A percentile compares a stretch with the other conserved stretches of the same genome.
phyloP scores from a whole-genome alignment of 2,888 invertebrate species.

The Pachydiplax longipennis region DNA sequence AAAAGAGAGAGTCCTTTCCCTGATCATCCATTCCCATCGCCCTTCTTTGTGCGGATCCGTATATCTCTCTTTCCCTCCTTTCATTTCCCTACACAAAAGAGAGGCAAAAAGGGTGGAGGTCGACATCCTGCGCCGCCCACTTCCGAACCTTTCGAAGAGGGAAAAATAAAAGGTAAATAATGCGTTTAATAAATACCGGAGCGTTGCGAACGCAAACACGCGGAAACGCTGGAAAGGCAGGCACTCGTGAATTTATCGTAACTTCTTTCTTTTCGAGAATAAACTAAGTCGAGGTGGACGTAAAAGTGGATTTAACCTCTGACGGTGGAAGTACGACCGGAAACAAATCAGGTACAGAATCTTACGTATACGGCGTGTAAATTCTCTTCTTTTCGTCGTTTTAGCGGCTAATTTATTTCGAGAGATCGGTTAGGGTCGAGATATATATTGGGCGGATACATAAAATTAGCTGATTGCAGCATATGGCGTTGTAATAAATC shows the following conservation, averaged over 20 bases:
- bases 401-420: background rate
- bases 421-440: too few species aligned
- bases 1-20: background rate
- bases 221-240: background rate
- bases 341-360: background rate
- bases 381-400: background rate
- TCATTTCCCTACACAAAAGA: background rate
- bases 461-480: too few species aligned
- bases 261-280: background rate
- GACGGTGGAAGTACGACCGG: background rate
- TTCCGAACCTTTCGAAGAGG: background rate
- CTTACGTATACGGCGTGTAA: background rate
- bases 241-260: background rate
- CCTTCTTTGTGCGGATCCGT: slow-evolving; percentile 1
- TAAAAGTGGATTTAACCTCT: background rate
- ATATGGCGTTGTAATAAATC: too few species aligned
- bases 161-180: background rate
- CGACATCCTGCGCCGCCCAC: background rate
- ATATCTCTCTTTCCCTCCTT: background rate
- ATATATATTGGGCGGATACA: too few species aligned
- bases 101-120: background rate
- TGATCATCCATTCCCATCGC: slow-evolving; percentile 8
- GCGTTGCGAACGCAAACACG: background rate
- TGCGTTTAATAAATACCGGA: slow-evolving; percentile 1
- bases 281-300: background rate